phyloP scores from a whole-genome alignment of 2,888 invertebrate species.

The Lepetodrilus schrolli region DNA sequence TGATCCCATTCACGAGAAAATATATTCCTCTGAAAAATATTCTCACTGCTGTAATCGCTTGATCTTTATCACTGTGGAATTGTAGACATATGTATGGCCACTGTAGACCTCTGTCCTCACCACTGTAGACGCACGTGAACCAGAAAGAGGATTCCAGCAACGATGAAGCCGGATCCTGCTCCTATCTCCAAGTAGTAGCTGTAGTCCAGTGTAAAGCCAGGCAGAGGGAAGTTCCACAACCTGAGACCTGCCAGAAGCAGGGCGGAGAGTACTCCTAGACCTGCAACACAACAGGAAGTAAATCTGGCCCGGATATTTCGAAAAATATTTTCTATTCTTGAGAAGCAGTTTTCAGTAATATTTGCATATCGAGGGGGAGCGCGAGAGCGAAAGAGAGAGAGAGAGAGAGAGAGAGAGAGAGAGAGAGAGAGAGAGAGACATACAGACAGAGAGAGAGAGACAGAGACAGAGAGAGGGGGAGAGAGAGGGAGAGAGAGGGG shows the following conservation, averaged over 20 bases:
- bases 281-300: neutral
- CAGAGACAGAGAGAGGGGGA: conserved; percentile 29
- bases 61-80: neutral
- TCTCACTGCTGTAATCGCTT: too few species aligned
- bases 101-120: neutral
- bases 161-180: neutral
- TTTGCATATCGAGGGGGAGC: neutral
- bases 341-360: too few species aligned
- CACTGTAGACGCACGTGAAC: conserved; percentile 12
- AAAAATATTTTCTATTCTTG: neutral
- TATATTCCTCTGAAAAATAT: too few species aligned
- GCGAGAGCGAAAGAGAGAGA: conserved; percentile 1
- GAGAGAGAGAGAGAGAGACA: too few species aligned
- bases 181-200: conserved; percentile 4
- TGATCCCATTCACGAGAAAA: too few species aligned
- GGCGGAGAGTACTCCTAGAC: neutral
- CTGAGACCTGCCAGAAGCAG: neutral
- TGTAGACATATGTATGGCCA: too few species aligned
- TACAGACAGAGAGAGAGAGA: too few species aligned
- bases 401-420: conserved; percentile 26
- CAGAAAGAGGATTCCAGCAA: neutral
- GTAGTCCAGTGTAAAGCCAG: neutral
- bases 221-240: neutral
- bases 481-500: conserved; percentile 28
- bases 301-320: neutral